Percentiles rank a stretch among this genome's conserved stretches.
phyloP scores from a whole-genome alignment of 2,888 invertebrate species.

The Euphydryas editha region DNA sequence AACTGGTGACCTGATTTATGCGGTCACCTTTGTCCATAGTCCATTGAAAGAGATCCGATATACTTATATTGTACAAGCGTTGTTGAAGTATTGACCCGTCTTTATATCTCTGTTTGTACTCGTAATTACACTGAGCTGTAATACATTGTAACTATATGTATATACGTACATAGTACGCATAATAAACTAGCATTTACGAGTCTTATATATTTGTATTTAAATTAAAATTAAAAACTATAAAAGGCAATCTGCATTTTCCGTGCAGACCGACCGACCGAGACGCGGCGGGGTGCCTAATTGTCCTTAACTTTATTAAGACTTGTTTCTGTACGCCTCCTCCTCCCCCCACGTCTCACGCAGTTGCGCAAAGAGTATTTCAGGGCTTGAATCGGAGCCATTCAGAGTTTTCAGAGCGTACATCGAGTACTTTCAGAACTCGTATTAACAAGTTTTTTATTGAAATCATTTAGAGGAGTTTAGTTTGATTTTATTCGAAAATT shows the following conservation, averaged over 20 bases:
- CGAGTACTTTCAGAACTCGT: slow-evolving; percentile 13
- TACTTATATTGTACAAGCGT: no score
- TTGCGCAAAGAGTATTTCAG: slow-evolving; percentile 5
- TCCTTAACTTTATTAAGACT: slow-evolving; percentile 19
- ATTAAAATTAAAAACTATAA: background rate
- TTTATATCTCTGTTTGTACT: no score
- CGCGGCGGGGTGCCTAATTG: slow-evolving; percentile 2
- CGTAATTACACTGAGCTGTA: no score
- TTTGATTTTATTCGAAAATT: slow-evolving; percentile 10
- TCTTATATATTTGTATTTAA: background rate
- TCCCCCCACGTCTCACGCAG: background rate
- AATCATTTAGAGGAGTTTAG: background rate
- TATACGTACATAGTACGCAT: no score
- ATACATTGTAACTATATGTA: no score
- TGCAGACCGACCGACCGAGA: background rate
- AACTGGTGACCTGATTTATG: no score
- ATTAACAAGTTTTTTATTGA: slow-evolving; percentile 6
- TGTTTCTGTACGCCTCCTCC: background rate
- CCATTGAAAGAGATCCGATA: no score
- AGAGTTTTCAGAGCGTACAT: slow-evolving; percentile 21
- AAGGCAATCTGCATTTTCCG: background rate
- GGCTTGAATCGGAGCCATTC: slow-evolving; percentile 18
- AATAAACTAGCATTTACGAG: no score
- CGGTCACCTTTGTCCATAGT: no score
- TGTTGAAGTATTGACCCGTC: no score